A percentile compares a stretch with the other conserved stretches of the same genome.
phyloP scores from a whole-genome alignment of 2,113 vertebrate genomes.

The Pica pica region DNA sequence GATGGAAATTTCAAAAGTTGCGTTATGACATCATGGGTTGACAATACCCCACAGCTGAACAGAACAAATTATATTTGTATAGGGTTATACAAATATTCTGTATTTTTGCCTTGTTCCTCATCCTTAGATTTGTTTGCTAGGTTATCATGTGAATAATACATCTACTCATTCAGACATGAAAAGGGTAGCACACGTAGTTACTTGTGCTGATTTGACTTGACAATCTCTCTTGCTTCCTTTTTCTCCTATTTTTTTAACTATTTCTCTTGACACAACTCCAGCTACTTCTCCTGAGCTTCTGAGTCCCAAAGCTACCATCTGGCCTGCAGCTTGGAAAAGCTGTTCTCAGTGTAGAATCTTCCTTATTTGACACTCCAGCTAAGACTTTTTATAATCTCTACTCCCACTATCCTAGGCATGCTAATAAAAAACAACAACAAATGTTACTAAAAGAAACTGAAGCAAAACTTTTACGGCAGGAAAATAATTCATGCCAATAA shows the following conservation, averaged over 20 bases:
- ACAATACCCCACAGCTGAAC: background rate
- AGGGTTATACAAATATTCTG: background rate
- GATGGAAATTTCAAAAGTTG: background rate
- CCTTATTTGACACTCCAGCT: conserved; percentile 1
- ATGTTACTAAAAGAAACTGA: background rate
- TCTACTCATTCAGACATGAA: background rate
- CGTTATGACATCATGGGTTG: background rate
- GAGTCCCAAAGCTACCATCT: conserved; percentile 29
- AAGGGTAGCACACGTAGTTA: background rate
- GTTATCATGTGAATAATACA: background rate
- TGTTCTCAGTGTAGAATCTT: conserved; percentile 9
- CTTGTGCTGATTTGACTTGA: background rate
- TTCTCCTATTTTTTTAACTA: background rate
- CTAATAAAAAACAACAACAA: conserved; percentile 46
- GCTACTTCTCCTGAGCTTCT: conserved; percentile 13
- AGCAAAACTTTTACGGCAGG: background rate
- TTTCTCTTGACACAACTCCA: conserved; percentile 41
- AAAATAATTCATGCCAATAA: background rate
- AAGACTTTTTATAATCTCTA: background rate
- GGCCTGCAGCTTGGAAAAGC: conserved; percentile 37
- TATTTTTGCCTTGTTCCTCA: background rate
- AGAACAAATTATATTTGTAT: background rate
- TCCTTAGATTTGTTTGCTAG: background rate
- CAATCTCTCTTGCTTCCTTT: background rate
- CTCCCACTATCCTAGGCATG: background rate